Evolutionary conservation across 2,888 invertebrate genomes (phyloP), one percentile per base, ranked within the genome.

Genomic region (Electrophaes corylata): DNA sequence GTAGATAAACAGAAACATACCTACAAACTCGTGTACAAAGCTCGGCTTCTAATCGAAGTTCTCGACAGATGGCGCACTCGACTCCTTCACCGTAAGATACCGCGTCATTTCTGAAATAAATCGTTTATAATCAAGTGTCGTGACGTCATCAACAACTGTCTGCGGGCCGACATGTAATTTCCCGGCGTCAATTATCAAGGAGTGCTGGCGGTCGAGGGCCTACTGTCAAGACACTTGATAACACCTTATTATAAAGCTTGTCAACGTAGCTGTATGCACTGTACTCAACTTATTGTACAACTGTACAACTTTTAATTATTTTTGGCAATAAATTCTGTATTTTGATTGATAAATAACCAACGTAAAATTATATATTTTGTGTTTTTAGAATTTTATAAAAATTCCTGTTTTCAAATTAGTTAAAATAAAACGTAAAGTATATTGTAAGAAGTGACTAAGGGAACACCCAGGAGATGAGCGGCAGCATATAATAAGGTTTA

Each of bases 121-220:
- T 90, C 85, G 90, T 90, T 89, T 88, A 89, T 90, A 90, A 91
- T 91, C 89, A 91, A 86, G 81, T 82, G 78, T 74, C 78, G 83
- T 89, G 85, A 91, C 85, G 90, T 88, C 91, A 89, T 91, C 91
- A 88, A 85, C 90, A 90, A 91, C 88, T 91, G 90, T 91, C 91
- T 88, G 78, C 77, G 75, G 78, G 75, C 75, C 83, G 91, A 90
- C 91, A 80, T 89, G 90, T 90, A 91, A 91, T 91, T 91, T 91
- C 91, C 90, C 86, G 79, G 83, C 84, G 89, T 90, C 91, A 91
- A 91, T 91, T 91, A 89, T 90, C 81, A 86, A 80, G 79, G 77
- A 78, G 77, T 73, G 73, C 70, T 72, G 82, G 84, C 84, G 84
- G 84, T 83, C 81, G 83, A 84, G 83, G 69, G 79, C 79, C 79